Conservation (phyloP, 2,888 invertebrate species). For the Omphaloscelis lunosa region DNA sequence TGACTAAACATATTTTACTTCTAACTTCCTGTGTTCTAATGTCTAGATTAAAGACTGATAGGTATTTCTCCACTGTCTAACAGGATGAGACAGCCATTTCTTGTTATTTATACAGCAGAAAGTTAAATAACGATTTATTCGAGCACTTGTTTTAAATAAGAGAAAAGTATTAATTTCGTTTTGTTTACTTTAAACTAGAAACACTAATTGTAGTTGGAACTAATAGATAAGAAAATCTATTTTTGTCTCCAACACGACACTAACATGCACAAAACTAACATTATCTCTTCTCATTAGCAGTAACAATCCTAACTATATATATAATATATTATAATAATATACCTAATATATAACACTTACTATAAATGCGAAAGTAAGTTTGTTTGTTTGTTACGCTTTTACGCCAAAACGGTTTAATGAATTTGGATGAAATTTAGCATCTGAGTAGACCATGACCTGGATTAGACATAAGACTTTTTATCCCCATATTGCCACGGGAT, state of each 20-base stretch:
- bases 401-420: too few relatives aligned
- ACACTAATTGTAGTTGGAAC: constrained; percentile 7
- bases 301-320: neutral
- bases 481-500: too few relatives aligned
- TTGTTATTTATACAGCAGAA: neutral
- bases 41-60: neutral
- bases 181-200: neutral
- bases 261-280: constrained; percentile 10
- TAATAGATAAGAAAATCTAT: constrained; percentile 40
- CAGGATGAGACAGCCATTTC: neutral
- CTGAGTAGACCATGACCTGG: too few relatives aligned
- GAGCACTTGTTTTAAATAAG: neutral
- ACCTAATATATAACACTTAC: too few relatives aligned
- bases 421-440: too few relatives aligned
- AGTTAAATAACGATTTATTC: neutral
- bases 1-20: neutral
- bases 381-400: too few relatives aligned
- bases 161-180: neutral
- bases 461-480: too few relatives aligned
- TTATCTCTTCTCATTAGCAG: neutral
- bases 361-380: too few relatives aligned
- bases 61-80: neutral
- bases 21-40: neutral
- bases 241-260: constrained; percentile 12
- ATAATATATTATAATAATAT: too few relatives aligned